Evolutionary conservation across 2,797 vertebrate genomes (phyloP).

Genomic region (Sebastes kiyomatsui): DNA sequence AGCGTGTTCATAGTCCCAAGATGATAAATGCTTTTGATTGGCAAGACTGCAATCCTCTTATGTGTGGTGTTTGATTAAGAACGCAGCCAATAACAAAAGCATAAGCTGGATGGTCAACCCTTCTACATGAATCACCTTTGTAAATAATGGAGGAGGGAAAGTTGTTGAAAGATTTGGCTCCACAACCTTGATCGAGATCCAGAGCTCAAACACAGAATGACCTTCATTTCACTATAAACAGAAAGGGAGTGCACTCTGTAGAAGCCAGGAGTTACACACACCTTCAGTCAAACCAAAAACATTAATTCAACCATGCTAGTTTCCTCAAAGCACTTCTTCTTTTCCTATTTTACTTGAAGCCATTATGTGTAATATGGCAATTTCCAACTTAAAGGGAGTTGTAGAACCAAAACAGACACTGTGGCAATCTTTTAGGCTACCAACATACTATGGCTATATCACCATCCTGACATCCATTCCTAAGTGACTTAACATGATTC

Average conservation of each 20-base stretch:
- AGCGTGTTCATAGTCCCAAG: not conserved
- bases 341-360: too few species aligned
- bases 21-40: not conserved
- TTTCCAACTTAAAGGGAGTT: too few species aligned
- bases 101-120: not conserved
- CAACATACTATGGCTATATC: too few species aligned
- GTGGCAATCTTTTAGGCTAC: too few species aligned
- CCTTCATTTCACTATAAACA: conserved; percentile 16
- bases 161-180: not conserved
- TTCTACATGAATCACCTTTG: not conserved
- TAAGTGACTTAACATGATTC: too few species aligned
- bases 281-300: too few species aligned
- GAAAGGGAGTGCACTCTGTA: not conserved
- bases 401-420: too few species aligned
- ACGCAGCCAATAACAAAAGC: not conserved
- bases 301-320: too few species aligned
- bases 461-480: too few species aligned
- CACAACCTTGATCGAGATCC: not conserved
- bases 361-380: too few species aligned
- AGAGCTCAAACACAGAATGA: conserved; percentile 17
- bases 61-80: not conserved
- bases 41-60: not conserved
- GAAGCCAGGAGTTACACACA: too few species aligned
- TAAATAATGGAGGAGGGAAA: not conserved
- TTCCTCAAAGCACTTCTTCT: too few species aligned